Evolutionary conservation across 2,797 vertebrate species (phyloP).

Genomic region (Pangasius djambal): DNA sequence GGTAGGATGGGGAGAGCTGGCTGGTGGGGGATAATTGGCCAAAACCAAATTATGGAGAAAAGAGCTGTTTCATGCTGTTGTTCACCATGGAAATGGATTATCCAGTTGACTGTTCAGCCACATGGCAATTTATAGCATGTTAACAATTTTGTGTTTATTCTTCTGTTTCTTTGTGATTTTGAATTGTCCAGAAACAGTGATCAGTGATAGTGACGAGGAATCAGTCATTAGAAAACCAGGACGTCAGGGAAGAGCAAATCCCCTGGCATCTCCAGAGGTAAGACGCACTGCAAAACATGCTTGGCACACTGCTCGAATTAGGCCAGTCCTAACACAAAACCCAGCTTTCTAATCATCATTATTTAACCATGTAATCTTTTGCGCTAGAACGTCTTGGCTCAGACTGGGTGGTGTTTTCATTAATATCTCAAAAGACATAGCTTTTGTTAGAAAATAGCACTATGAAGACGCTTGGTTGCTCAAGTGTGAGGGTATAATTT

Average conservation of each 20-base stretch:
- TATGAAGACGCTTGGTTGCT: not conserved
- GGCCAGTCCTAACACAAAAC: too few relatives aligned
- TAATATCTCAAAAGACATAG: not conserved
- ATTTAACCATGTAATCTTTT: not conserved
- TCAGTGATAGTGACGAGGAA: slow-evolving; percentile 74
- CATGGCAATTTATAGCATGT: not conserved
- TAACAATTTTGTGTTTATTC: not conserved
- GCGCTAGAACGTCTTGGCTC: not conserved
- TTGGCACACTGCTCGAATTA: not conserved
- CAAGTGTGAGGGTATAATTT: not conserved
- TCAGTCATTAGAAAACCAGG: slow-evolving; percentile 58
- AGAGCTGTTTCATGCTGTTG: not conserved
- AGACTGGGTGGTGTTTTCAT: not conserved
- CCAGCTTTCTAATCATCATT: not conserved
- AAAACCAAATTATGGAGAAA: not conserved
- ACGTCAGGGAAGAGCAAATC: slow-evolving; percentile 59
- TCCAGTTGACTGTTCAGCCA: not conserved
- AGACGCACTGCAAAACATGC: slow-evolving; percentile 47
- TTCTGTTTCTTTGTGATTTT: not conserved
- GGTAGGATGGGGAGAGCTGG: too few relatives aligned
- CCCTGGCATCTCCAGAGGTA: slow-evolving; percentile 67
- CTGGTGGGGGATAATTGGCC: not conserved
- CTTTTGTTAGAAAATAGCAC: not conserved
- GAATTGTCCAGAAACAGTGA: slow-evolving; percentile 44
- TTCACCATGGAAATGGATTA: not conserved